A percentile compares a stretch with the other conserved stretches of the same genome.
phyloP scores from a whole-genome alignment of 92 coral and sea anemone genomes.

The Phenganax stokvisi region DNA sequence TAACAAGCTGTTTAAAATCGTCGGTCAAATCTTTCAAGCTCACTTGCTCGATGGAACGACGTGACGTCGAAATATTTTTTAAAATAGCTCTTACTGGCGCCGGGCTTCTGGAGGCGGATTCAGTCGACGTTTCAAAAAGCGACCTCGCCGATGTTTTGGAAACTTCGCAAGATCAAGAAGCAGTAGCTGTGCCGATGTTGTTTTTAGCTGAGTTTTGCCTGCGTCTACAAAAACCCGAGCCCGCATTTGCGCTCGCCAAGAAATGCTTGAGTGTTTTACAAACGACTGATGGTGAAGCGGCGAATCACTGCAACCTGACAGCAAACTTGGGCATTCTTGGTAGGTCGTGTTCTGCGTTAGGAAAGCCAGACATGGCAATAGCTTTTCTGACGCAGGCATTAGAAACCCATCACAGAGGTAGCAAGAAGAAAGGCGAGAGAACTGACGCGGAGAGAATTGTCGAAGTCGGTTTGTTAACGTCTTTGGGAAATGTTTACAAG shows the following conservation, averaged over 20 bases:
- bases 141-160: conserved; percentile 15
- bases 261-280: conserved; percentile 24
- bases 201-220: conserved; percentile 20
- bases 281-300: conserved; percentile 10
- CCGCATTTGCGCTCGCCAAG: conserved; percentile 12
- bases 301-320: neutral
- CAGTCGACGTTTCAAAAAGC: conserved; percentile 10
- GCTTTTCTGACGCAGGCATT: conserved; percentile 4
- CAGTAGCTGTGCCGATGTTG: conserved; percentile 11
- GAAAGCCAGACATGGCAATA: conserved; percentile 19
- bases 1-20: conserved; percentile 14
- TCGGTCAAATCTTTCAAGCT: neutral
- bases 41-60: neutral
- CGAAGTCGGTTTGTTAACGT: conserved; percentile 10
- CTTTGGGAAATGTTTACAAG: conserved; percentile 25
- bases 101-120: conserved; percentile 19
- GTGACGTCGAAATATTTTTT: conserved; percentile 18
- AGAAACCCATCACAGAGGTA: conserved; percentile 16
- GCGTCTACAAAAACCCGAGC: conserved; percentile 14
- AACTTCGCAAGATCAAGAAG: conserved; percentile 12
- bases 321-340: conserved; percentile 25
- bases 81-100: conserved; percentile 30
- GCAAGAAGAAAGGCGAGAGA: conserved; percentile 13
- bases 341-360: conserved; percentile 20
- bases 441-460: conserved; percentile 21